Percentiles rank a stretch among this genome's conserved stretches.
Conservation (phyloP, 2,797 vertebrate species). For the Danionella dracula region DNA sequence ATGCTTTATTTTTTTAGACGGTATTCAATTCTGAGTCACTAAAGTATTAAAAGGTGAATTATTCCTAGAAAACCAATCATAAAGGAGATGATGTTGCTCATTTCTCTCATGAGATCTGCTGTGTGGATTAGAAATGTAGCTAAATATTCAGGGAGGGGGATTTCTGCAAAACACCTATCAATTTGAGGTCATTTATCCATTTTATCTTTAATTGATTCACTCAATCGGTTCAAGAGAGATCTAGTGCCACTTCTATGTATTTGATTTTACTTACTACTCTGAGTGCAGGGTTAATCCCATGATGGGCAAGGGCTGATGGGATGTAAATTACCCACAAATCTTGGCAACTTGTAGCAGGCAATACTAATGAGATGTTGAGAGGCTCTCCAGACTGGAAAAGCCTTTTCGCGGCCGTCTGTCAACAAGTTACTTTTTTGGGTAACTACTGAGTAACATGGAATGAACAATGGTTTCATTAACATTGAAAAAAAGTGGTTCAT, state of each 20-base stretch:
- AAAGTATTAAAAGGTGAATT: neutral
- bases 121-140: neutral
- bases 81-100: neutral
- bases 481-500: no score
- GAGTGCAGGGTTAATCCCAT: neutral
- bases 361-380: constrained; percentile 3
- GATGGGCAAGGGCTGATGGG: neutral
- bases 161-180: neutral
- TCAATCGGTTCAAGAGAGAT: neutral
- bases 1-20: no score
- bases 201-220: neutral
- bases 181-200: constrained; percentile 12
- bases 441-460: neutral
- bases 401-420: neutral
- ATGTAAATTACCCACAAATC: constrained; percentile 19
- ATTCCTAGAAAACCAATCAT: neutral
- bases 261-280: neutral
- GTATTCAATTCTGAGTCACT: no score
- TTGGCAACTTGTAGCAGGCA: neutral
- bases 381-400: neutral
- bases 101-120: neutral
- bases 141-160: neutral
- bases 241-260: neutral
- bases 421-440: neutral
- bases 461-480: constrained; percentile 28